Base-by-base conservation (phyloP, 2,888 invertebrate genomes). In the Cryptus viduatorius region DNA sequence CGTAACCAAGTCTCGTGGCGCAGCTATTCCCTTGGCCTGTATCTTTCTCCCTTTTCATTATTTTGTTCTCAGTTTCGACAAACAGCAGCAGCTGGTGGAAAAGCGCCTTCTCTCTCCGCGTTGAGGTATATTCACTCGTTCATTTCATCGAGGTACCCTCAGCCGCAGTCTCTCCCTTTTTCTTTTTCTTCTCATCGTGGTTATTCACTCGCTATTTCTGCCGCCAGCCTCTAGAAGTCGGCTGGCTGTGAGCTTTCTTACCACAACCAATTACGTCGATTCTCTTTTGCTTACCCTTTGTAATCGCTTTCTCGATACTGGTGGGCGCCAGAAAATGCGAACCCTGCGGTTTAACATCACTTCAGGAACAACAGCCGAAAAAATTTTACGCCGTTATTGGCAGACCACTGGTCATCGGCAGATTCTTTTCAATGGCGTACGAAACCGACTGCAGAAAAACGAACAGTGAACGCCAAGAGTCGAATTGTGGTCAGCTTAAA, bases 181-280 rank as follows among this genome's bases (percentile, higher is more conserved):
- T 19, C 69, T 44, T 16, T 16, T 16, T n/a, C 31, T 29, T 37
- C 65, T 29, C 56, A 71, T 79, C 69, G 65, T 44, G 75, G 64
- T 71, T 79, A 76, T 71, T 83, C 67, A 19, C 42, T 69, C 76
- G 12, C 48, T 48, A 14, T 31, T 19, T 29, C 42, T 68, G 64
- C 68, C 64, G 65, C 75, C 42, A 46, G 64, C 71, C 68, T 82
- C 69, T 61, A 80, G 61, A 65, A 53, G 31, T 37, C 48, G 37
- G 24, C 78, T 50, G 29, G 48, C 37, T 73, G 50, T 19, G 69
- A 79, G 59, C 61, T 14, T 31, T 29, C 53, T 64, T 59, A 69
- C 79, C 69, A 76, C 76, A 82, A 81, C 86, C 87, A 89, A 89
- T 90, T 90, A 88, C 86, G 86, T 87, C 85, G 86, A 88, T 88